These are phyloP conservation scores for Pelvicachromis taeniatus DNA, from an alignment of 2,113 vertebrate genomes.

Conservation along the genomic window DNA sequence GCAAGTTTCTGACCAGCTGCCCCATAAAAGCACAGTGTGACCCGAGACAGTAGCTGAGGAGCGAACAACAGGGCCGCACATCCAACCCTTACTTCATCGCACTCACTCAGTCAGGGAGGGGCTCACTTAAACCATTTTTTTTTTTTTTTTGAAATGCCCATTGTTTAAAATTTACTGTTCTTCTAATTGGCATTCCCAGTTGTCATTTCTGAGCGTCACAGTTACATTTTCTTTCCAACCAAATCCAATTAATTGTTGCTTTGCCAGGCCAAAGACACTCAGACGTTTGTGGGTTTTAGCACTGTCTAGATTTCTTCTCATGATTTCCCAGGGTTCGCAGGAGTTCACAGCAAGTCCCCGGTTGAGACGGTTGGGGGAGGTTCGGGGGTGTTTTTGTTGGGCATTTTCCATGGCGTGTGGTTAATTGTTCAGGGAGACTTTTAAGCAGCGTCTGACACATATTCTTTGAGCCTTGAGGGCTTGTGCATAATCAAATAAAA, in stretches of 20 bases:
- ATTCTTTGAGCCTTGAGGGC: conserved; percentile 54
- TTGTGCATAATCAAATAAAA: conserved; percentile 49
- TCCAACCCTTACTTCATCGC: background rate
- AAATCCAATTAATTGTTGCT: conserved; percentile 57
- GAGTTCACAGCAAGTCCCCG: conserved; percentile 63
- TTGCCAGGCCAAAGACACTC: conserved; percentile 43
- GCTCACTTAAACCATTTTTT: background rate
- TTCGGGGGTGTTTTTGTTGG: conserved; percentile 60
- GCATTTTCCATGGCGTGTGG: conserved; percentile 67
- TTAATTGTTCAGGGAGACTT: conserved; percentile 71
- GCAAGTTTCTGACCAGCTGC: conserved; percentile 17
- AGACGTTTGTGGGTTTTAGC: conserved; percentile 43
- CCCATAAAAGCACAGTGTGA: conserved; percentile 34
- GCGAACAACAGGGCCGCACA: background rate
- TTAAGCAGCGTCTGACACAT: conserved; percentile 70
- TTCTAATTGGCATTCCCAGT: conserved; percentile 22
- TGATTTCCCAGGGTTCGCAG: conserved; percentile 53
- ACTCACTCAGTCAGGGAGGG: conserved; percentile 2
- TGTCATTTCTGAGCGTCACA: conserved; percentile 40
- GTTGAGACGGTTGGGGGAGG: conserved; percentile 29
- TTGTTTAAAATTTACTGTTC: conserved; percentile 34
- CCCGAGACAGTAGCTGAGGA: conserved; percentile 22
- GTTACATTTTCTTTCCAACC: conserved; percentile 43
- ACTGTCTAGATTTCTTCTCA: conserved; percentile 56
- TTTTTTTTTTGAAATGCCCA: background rate